Evolutionary conservation across 2,113 vertebrate species (phyloP).

Genomic region (Alosa alosa): DNA sequence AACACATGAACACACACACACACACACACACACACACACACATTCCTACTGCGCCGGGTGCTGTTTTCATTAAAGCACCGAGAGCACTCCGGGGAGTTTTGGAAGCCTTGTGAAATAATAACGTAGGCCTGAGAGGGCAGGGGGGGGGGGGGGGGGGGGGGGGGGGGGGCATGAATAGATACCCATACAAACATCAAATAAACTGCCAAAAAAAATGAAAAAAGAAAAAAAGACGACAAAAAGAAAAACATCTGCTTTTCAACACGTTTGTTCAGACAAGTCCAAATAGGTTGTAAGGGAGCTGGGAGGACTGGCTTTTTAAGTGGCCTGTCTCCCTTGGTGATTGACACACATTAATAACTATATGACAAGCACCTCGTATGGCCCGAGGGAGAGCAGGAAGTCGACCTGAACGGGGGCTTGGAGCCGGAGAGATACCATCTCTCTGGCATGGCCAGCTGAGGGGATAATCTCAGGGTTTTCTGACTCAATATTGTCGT

Average conservation of each 20-base stretch:
- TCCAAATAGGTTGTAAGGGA: slow-evolving; percentile 8
- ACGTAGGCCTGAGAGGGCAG: slow-evolving; percentile 25
- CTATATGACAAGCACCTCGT: not conserved
- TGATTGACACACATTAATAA: slow-evolving; percentile 3
- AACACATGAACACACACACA: slow-evolving; percentile 11
- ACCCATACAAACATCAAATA: not conserved
- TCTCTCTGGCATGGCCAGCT: not conserved
- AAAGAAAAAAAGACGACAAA: slow-evolving; percentile 9
- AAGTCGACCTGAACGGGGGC: not conserved
- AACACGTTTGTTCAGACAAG: slow-evolving; percentile 29
- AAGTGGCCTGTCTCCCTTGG: slow-evolving; percentile 21
- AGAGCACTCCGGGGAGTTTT: slow-evolving; percentile 35
- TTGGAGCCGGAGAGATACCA: not conserved
- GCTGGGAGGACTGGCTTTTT: slow-evolving; percentile 6
- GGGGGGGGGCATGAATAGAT: not conserved
- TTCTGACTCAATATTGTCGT: not conserved
- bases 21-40: slow-evolving; percentile 2
- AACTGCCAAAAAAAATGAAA: not conserved
- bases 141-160: not conserved
- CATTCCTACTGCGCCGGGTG: slow-evolving; percentile 28
- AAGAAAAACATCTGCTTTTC: slow-evolving; percentile 18
- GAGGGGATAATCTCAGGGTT: not conserved
- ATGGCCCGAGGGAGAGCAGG: not conserved
- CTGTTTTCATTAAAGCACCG: slow-evolving; percentile 44
- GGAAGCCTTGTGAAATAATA: slow-evolving; percentile 49